Conservation (phyloP, 2,888 invertebrate species). For the Orchesellides sinensis region DNA sequence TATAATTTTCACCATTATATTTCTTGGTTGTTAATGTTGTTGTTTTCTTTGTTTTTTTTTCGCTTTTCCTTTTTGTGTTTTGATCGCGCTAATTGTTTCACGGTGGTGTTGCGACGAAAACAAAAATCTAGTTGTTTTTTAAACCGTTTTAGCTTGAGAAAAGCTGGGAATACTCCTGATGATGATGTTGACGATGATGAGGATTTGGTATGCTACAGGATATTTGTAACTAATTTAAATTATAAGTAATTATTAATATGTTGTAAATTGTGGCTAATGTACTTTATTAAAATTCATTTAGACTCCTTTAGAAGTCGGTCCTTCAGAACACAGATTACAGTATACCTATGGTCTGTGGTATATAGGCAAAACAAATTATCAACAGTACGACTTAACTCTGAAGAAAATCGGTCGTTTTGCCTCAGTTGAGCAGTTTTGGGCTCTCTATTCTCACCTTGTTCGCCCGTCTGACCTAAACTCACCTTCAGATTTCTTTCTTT, state of each 20-base stretch:
- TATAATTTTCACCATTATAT: neutral
- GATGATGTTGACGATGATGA: constrained; percentile 74
- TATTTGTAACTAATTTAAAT: constrained; percentile 1
- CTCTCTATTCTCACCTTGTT: constrained; percentile 90
- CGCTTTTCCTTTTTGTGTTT: constrained; percentile 59
- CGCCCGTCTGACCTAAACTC: constrained; percentile 87
- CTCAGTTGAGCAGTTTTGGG: constrained; percentile 99
- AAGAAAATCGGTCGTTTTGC: constrained; percentile 92
- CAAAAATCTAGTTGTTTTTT: constrained; percentile 67
- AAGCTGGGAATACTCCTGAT: constrained; percentile 63
- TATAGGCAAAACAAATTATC: constrained; percentile 81
- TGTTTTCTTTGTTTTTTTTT: constrained; percentile 43
- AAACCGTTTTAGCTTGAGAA: constrained; percentile 74
- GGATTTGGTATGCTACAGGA: constrained; percentile 71
- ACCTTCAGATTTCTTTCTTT: constrained; percentile 95
- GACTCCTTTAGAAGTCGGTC: constrained; percentile 85
- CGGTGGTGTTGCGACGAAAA: constrained; percentile 31
- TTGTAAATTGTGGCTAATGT: neutral
- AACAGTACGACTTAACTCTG: constrained; percentile 86
- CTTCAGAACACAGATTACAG: constrained; percentile 94
- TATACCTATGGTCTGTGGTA: constrained; percentile 96
- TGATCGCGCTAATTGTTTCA: constrained; percentile 38
- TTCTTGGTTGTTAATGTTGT: constrained; percentile 19
- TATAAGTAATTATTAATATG: neutral
- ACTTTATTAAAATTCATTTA: constrained; percentile 70